phyloP scores from a whole-genome alignment of 1,140 invertebrate species.

The Drosophila pachea region DNA sequence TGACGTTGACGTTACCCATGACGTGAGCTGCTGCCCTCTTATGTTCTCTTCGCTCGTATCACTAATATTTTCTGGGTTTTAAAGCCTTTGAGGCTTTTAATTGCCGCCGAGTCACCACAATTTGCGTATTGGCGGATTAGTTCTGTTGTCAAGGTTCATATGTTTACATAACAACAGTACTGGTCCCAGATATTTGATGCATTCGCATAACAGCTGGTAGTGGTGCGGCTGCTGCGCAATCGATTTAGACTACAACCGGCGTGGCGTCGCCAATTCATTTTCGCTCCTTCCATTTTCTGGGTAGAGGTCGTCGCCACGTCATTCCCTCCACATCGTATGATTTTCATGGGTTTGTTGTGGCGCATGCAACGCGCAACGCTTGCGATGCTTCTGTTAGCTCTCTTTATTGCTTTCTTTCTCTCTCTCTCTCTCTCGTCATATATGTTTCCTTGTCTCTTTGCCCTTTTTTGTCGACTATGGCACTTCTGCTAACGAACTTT shows the following conservation, averaged over 20 bases:
- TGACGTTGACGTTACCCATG: slow-evolving; percentile 44
- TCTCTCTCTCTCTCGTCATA: not conserved
- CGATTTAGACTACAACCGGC: slow-evolving; percentile 47
- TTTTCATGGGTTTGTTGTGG: slow-evolving; percentile 29
- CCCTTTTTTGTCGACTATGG: slow-evolving; percentile 25
- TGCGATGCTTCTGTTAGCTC: not conserved
- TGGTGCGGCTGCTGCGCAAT: slow-evolving; percentile 24
- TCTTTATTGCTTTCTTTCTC: not conserved
- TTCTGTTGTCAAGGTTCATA: slow-evolving; percentile 23
- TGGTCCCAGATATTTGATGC: slow-evolving; percentile 37
- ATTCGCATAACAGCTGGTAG: slow-evolving; percentile 35
- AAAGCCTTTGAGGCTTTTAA: not conserved
- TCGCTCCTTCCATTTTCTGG: not conserved
- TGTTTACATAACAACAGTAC: slow-evolving; percentile 47
- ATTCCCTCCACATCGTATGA: slow-evolving; percentile 39
- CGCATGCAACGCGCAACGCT: slow-evolving; percentile 28
- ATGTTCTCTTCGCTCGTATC: not conserved
- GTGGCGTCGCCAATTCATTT: slow-evolving; percentile 19
- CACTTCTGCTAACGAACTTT: slow-evolving; percentile 40
- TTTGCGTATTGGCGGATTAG: slow-evolving; percentile 28
- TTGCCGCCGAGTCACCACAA: not conserved
- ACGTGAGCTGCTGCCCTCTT: slow-evolving; percentile 38
- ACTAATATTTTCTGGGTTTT: no score
- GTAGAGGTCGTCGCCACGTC: slow-evolving; percentile 30
- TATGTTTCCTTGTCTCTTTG: not conserved